Percentiles rank a stretch among this genome's conserved stretches.
These are phyloP conservation scores for Cettia cetti DNA, from an alignment of 2,113 vertebrate genomes.

Conservation along the genomic window DNA sequence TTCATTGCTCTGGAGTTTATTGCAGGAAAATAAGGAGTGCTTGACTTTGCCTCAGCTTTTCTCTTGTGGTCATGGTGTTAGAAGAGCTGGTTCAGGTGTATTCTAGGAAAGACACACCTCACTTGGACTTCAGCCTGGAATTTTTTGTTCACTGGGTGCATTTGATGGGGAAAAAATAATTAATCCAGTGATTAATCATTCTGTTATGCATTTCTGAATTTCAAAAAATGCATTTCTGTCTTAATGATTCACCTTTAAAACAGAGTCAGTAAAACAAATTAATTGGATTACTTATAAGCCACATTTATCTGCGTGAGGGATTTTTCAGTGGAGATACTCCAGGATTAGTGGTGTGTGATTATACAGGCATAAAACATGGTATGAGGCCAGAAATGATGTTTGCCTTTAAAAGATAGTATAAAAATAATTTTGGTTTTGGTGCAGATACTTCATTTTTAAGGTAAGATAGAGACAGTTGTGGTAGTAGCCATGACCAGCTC, in stretches of 20 bases:
- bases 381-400: not conserved
- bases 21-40: not conserved
- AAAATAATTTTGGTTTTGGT: not conserved
- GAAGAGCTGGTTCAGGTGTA: not conserved
- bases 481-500: not conserved
- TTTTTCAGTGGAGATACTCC: not conserved
- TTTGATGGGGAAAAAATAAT: not conserved
- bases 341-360: not conserved
- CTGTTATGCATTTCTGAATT: not conserved
- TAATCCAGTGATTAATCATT: not conserved
- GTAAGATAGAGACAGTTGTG: not conserved
- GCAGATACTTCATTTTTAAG: not conserved
- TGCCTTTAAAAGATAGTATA: not conserved
- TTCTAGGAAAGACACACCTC: not conserved
- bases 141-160: not conserved
- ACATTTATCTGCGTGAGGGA: not conserved
- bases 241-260: not conserved
- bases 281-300: not conserved
- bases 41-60: not conserved
- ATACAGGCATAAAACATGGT: not conserved
- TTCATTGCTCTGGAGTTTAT: not conserved
- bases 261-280: not conserved
- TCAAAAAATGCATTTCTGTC: not conserved
- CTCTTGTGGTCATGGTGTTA: not conserved
- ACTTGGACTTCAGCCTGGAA: not conserved